Percentiles rank a stretch among this genome's conserved stretches.
Conservation (phyloP, 1,140 invertebrate species). For the Drosophila trapezifrons region DNA sequence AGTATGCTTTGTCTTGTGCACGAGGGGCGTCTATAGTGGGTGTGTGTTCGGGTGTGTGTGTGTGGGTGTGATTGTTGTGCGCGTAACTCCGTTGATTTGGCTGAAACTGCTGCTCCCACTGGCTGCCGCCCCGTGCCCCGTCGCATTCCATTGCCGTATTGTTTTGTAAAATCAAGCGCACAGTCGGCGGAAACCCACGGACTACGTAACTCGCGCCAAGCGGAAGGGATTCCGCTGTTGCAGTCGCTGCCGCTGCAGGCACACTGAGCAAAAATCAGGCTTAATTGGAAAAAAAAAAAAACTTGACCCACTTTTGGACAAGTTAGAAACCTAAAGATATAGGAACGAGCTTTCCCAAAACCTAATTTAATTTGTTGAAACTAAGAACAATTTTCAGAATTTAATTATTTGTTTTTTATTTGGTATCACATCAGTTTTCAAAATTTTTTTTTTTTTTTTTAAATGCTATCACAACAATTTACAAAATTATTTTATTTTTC, state of each 20-base stretch:
- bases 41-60: slow-evolving; percentile 15
- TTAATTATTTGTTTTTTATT: too few species aligned
- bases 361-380: not conserved
- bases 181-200: slow-evolving; percentile 66
- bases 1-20: slow-evolving; percentile 76
- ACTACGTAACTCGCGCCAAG: slow-evolving; percentile 41
- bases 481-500: not conserved
- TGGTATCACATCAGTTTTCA: too few species aligned
- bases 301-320: not conserved
- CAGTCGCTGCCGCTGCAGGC: not conserved
- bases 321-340: not conserved
- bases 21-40: slow-evolving; percentile 1
- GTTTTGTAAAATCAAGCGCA: slow-evolving; percentile 59
- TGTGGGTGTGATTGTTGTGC: slow-evolving; percentile 48
- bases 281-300: not conserved
- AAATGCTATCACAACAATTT: too few species aligned
- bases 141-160: slow-evolving; percentile 59
- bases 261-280: slow-evolving; percentile 24
- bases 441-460: too few species aligned
- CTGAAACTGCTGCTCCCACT: slow-evolving; percentile 28
- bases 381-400: not conserved
- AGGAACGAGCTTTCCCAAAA: not conserved
- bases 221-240: slow-evolving; percentile 65
- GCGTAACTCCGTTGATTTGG: slow-evolving; percentile 77
- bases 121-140: slow-evolving; percentile 12